phyloP scores from a whole-genome alignment of 1,140 invertebrate genomes.

The Agrilus planipennis region DNA sequence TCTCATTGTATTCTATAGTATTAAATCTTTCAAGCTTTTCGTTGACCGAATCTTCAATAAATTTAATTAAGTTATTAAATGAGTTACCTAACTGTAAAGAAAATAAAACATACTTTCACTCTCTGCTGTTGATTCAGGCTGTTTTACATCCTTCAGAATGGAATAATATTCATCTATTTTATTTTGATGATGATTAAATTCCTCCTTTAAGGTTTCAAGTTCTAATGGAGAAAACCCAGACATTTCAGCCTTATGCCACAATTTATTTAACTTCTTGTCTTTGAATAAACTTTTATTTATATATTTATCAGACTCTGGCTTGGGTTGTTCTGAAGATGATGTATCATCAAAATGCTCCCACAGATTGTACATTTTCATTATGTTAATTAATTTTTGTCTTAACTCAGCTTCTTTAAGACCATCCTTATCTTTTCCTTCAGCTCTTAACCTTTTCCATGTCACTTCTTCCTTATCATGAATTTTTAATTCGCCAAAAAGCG shows the following conservation, averaged over 20 bases:
- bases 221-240: conserved; percentile 76
- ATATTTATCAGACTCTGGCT: conserved; percentile 45
- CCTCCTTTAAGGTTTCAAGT: conserved; percentile 70
- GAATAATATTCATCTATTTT: conserved; percentile 85
- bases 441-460: conserved; percentile 65
- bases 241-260: conserved; percentile 81
- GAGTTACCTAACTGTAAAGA: too few relatives aligned
- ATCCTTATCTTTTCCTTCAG: conserved; percentile 74
- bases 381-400: conserved; percentile 64
- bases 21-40: conserved; percentile 43
- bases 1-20: conserved; percentile 44
- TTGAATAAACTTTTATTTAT: conserved; percentile 69
- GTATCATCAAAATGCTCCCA: conserved; percentile 68
- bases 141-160: conserved; percentile 58
- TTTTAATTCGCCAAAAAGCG: conserved; percentile 76
- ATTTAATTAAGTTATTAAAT: conserved; percentile 4
- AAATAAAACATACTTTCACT: conserved; percentile 46
- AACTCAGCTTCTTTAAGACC: conserved; percentile 74
- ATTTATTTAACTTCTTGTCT: conserved; percentile 79
- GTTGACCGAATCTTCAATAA: conserved; percentile 37
- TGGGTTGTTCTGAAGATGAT: conserved; percentile 35
- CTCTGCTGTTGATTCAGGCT: too few relatives aligned
- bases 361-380: conserved; percentile 72
- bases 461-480: conserved; percentile 88
- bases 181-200: conserved; percentile 85